Evolutionary conservation across 2,888 invertebrate species (phyloP).

Genomic region (Carpatolechia fugitivella): DNA sequence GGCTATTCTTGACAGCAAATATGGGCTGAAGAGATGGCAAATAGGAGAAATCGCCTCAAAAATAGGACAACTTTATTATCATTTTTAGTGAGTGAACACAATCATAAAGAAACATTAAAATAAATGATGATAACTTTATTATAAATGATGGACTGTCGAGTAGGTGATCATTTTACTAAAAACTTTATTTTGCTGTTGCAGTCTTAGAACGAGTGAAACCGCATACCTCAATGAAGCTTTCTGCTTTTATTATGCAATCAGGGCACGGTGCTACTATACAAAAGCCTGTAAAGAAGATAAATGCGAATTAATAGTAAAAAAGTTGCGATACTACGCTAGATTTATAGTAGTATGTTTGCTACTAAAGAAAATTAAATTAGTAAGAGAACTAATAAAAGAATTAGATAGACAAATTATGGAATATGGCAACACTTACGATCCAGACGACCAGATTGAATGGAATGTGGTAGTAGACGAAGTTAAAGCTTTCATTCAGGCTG

Average conservation of each 20-base stretch:
- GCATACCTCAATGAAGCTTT: slow-evolving; percentile 97
- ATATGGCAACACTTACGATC: slow-evolving; percentile 96
- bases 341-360: slow-evolving; percentile 97
- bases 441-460: slow-evolving; percentile 99
- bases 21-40: slow-evolving; percentile 98
- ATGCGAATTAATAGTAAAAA: slow-evolving; percentile 98
- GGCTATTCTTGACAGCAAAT: slow-evolving; percentile 93
- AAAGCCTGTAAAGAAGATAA: slow-evolving; percentile 95
- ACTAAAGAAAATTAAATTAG: slow-evolving; percentile 95
- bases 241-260: slow-evolving; percentile 97
- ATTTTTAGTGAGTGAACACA: slow-evolving; percentile 98
- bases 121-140: too few relatives aligned
- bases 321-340: slow-evolving; percentile 95
- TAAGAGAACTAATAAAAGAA: slow-evolving; percentile 94
- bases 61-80: slow-evolving; percentile 98
- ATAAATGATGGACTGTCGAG: too few relatives aligned
- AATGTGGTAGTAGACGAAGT: slow-evolving; percentile 96
- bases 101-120: too few relatives aligned
- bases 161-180: too few relatives aligned
- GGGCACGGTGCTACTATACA: slow-evolving; percentile 96
- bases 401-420: slow-evolving; percentile 96
- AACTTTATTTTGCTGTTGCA: slow-evolving; percentile 54
- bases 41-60: slow-evolving; percentile 99
- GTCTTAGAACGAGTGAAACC: slow-evolving; percentile 96
- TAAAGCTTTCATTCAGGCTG: slow-evolving; percentile 95